Conservation (phyloP, 2,113 vertebrate species). For the Microcebus jonahi region DNA sequence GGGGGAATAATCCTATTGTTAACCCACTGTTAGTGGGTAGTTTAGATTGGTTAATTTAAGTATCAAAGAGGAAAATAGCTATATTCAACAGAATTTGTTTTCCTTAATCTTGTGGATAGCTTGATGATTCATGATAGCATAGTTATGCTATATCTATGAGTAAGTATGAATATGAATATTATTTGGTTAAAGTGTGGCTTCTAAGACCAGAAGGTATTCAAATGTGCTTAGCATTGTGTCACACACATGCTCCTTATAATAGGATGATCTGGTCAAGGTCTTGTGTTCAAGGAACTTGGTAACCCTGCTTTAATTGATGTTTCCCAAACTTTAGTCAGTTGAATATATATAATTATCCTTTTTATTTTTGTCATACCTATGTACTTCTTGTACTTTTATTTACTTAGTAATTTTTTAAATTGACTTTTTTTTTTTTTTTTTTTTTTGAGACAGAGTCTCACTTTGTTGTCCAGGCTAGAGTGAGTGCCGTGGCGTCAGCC, state of each 20-base stretch:
- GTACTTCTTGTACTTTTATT: slow-evolving; percentile 25
- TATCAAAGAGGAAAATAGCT: slow-evolving; percentile 29
- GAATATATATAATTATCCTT: not conserved
- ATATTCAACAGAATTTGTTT: slow-evolving; percentile 13
- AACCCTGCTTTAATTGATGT: not conserved
- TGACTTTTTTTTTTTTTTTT: too few relatives aligned
- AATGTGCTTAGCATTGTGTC: not conserved
- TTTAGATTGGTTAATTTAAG: slow-evolving; percentile 37
- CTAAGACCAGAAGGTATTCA: not conserved
- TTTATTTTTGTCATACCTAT: slow-evolving; percentile 30
- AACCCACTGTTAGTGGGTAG: not conserved
- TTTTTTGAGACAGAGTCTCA: too few relatives aligned
- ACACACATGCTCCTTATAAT: not conserved
- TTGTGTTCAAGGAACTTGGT: slow-evolving; percentile 4
- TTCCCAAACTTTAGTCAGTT: slow-evolving; percentile 17
- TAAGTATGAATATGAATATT: not conserved
- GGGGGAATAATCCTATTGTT: slow-evolving; percentile 55
- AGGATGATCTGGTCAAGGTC: not conserved
- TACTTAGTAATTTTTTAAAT: slow-evolving; percentile 33
- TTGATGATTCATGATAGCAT: not conserved
- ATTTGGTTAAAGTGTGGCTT: slow-evolving; percentile 1
- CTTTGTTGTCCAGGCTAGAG: too few relatives aligned
- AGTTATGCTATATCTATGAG: not conserved
- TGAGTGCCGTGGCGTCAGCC: too few relatives aligned
- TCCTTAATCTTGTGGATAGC: not conserved